Base-by-base conservation (phyloP, 2,113 vertebrate species). In the Clarias batrachus region DNA sequence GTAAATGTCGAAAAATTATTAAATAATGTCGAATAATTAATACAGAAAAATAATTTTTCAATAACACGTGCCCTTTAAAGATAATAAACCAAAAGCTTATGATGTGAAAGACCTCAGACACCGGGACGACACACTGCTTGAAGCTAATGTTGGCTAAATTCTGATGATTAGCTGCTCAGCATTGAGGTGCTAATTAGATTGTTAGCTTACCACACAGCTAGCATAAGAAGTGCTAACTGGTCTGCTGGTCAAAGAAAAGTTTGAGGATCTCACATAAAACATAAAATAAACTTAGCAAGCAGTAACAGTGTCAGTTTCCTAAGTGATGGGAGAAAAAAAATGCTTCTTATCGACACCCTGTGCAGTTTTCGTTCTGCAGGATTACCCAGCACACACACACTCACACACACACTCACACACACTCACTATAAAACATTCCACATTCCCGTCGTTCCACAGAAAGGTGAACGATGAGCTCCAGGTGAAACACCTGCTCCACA, bases 401-500 rank as follows among this genome's bases (percentile, higher is more conserved):
- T 37, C 70, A 41, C 70, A 73, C 70, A 41, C 33, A 73, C 33
- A 81, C 62, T 73, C n/a, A 81, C 41, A 81, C 78, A 60, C 85
- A 73, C 23, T 11, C 33, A 37, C 33, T 37, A 37, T 37, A 0
- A 73, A 25, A 41, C 66, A 37, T 19, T 19, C 52, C 9, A 4
- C 62, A 82, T 74, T 73, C 79, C 79, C 25, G 23, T 63, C 79
- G 82, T 82, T 82, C 78, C 79, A 54, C 0, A 9, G 41, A 52
- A 59, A 52, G 33, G 65, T 73, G 78, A 81, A 70, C 11, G 9
- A 33, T 17, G 27, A 52, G 78, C 85, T 86, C 33, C 27, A 59
- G 79, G 85, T 76, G n/a, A 82, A 86, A 86, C 85, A 86, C 56
- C 79, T 82, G 79, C 25, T 48, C 48, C 48, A 23, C 5, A 4